Percentiles rank a stretch among this genome's conserved stretches.
phyloP scores from a whole-genome alignment of 2,113 vertebrate species.

The Acanthochromis polyacanthus region DNA sequence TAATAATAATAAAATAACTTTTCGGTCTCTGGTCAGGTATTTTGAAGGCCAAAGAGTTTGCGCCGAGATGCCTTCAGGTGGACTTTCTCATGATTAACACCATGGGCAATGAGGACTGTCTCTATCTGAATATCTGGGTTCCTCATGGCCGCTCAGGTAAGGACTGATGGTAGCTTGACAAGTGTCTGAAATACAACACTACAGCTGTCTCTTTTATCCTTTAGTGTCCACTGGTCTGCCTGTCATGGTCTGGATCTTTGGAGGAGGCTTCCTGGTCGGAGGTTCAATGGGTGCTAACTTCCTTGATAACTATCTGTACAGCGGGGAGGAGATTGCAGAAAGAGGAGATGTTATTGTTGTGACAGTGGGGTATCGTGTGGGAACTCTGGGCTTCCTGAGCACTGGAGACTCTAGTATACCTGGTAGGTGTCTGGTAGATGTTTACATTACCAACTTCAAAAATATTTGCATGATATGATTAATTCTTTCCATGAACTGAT shows the following conservation, averaged over 20 bases:
- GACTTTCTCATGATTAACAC: slow-evolving; percentile 79
- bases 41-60: slow-evolving; percentile 84
- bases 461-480: not conserved
- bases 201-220: not conserved
- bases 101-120: slow-evolving; percentile 90
- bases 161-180: not conserved
- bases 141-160: slow-evolving; percentile 85
- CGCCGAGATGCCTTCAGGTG: slow-evolving; percentile 87
- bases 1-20: no score
- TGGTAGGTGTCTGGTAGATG: slow-evolving; percentile 32
- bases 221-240: slow-evolving; percentile 90
- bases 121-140: slow-evolving; percentile 97
- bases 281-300: slow-evolving; percentile 88
- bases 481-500: not conserved
- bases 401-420: slow-evolving; percentile 86
- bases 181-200: not conserved
- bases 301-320: slow-evolving; percentile 90
- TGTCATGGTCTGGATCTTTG: slow-evolving; percentile 94
- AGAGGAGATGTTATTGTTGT: slow-evolving; percentile 94
- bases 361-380: slow-evolving; percentile 92
- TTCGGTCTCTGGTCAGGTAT: slow-evolving; percentile 83
- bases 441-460: not conserved
- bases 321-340: slow-evolving; percentile 89
- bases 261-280: slow-evolving; percentile 90
- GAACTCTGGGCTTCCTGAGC: slow-evolving; percentile 94